Conservation (phyloP, 2,888 invertebrate species). For the Heliconius sara region DNA sequence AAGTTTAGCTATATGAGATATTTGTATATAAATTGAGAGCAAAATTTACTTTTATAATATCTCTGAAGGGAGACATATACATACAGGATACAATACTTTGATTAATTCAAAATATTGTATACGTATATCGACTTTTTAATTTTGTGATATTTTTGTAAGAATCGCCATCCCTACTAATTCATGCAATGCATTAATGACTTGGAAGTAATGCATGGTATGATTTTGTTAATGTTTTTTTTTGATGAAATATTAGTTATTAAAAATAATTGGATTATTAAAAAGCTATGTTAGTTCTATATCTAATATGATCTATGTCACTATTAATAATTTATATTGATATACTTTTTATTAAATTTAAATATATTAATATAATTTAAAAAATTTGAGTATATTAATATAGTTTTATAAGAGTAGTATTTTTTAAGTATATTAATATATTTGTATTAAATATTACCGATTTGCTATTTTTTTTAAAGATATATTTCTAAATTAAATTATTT, state of each 20-base stretch:
- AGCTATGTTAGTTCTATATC: not conserved
- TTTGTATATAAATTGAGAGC: not conserved
- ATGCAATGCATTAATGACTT: conserved; percentile 24
- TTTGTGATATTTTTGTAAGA: not conserved
- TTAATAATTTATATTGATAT: too few species aligned
- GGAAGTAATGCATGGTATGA: not conserved
- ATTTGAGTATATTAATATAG: not conserved
- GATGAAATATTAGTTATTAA: not conserved
- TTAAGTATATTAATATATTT: not conserved
- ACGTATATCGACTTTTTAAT: not conserved
- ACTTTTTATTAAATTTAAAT: too few species aligned
- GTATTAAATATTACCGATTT: not conserved
- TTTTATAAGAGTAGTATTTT: not conserved
- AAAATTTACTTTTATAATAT: too few species aligned
- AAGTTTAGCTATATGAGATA: not conserved
- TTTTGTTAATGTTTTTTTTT: not conserved
- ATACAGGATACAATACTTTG: too few species aligned
- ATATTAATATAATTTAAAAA: too few species aligned
- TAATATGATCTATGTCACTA: too few species aligned
- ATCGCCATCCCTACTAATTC: conserved; percentile 8
- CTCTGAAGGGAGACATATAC: too few species aligned
- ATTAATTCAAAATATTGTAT: too few species aligned
- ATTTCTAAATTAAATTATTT: not conserved
- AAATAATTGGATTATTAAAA: not conserved
- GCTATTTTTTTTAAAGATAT: not conserved